These are phyloP conservation scores for Lasioglossum pauxillum DNA, from an alignment of 2,888 invertebrate species.

Conservation along the genomic window DNA sequence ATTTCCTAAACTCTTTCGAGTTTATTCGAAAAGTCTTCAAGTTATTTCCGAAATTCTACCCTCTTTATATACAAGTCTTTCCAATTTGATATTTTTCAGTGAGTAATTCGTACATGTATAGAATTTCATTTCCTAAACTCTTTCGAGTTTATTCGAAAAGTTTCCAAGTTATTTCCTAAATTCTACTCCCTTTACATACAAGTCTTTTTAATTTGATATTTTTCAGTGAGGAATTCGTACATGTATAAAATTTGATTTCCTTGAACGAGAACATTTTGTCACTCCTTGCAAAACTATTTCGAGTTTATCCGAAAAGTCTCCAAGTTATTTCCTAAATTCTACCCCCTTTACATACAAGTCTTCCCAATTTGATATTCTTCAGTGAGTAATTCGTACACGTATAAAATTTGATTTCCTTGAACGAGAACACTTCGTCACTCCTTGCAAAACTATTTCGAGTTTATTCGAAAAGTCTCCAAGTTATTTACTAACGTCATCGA, in stretches of 20 bases:
- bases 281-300: conserved; percentile 90
- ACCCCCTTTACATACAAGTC: conserved; percentile 90
- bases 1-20: conserved; percentile 93
- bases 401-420: conserved; percentile 92
- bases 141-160: conserved; percentile 92
- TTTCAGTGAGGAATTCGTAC: conserved; percentile 86
- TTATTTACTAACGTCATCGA: conserved; percentile 95
- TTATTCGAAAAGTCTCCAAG: conserved; percentile 94
- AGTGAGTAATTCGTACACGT: conserved; percentile 86
- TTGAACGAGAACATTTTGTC: no score
- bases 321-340: conserved; percentile 91
- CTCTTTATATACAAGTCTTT: conserved; percentile 90
- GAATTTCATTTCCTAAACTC: conserved; percentile 95
- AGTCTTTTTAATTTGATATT: conserved; percentile 91
- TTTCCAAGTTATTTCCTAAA: conserved; percentile 91
- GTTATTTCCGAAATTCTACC: conserved; percentile 90
- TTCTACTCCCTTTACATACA: conserved; percentile 91
- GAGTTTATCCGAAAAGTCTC: conserved; percentile 94
- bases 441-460: conserved; percentile 88
- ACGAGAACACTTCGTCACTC: no score
- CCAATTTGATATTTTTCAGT: conserved; percentile 90
- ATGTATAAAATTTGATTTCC: conserved; percentile 93
- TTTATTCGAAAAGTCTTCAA: conserved; percentile 94
- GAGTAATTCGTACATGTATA: conserved; percentile 86
- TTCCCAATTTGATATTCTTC: conserved; percentile 91